A percentile compares a stretch with the other conserved stretches of the same genome.
Conservation (phyloP, 2,113 vertebrate genomes). For the Hippocampus abdominalis region DNA sequence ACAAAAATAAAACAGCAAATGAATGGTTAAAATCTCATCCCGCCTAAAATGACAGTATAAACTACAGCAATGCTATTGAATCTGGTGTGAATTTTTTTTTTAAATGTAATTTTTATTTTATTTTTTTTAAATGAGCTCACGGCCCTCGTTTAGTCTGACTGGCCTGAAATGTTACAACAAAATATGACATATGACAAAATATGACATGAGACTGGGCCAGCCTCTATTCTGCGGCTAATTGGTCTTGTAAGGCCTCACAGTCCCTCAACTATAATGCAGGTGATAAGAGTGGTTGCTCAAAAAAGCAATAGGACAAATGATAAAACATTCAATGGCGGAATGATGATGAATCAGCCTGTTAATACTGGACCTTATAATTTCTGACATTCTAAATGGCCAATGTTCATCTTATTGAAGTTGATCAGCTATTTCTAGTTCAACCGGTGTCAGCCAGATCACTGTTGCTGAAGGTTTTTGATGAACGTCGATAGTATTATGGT, state of each 20-base stretch:
- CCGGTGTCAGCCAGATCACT: no score
- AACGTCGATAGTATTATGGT: no score
- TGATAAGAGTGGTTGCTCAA: constrained; percentile 51
- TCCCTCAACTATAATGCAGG: constrained; percentile 56
- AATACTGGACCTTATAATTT: constrained; percentile 2
- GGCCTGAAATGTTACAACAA: no score
- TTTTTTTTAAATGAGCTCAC: no score
- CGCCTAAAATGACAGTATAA: no score
- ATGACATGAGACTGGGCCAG: not conserved
- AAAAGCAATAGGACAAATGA: constrained; percentile 49
- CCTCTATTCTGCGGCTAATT: constrained; percentile 40
- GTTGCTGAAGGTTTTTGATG: no score
- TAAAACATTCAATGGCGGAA: constrained; percentile 47
- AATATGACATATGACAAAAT: no score
- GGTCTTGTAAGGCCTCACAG: constrained; percentile 58
- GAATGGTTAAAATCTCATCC: no score
- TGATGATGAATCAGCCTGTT: constrained; percentile 24
- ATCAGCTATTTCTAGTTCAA: not conserved
- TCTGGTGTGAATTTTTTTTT: no score
- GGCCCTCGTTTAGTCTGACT: constrained; percentile 1
- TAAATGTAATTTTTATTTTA: no score
- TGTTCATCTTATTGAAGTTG: not conserved
- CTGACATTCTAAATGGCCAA: not conserved
- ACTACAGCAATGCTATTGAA: no score
- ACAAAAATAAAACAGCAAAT: no score